A percentile compares a stretch with the other conserved stretches of the same genome.
These are phyloP conservation scores for Eupithecia subumbrata DNA, from an alignment of 2,888 invertebrate genomes.

Conservation along the genomic window DNA sequence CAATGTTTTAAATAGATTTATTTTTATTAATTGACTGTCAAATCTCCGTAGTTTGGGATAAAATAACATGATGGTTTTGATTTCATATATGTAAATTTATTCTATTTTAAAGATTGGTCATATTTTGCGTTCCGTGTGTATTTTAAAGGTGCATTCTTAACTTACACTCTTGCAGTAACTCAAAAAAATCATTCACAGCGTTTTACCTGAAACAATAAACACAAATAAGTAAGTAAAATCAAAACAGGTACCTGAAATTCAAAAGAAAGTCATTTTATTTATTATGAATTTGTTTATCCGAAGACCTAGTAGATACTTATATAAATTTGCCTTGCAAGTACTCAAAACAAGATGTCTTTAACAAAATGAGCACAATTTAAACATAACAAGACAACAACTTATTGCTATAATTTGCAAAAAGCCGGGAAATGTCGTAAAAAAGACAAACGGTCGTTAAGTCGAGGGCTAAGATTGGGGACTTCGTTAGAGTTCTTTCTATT, in stretches of 20 bases:
- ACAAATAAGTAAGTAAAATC: neutral
- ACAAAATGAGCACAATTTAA: neutral
- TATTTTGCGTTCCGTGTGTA: neutral
- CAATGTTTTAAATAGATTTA: neutral
- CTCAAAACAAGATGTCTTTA: conserved; percentile 20
- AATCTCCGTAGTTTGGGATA: neutral
- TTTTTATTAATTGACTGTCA: neutral
- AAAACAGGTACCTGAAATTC: neutral
- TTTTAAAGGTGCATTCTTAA: neutral
- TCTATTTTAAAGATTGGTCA: neutral
- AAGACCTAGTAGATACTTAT: neutral
- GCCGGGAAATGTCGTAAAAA: conserved; percentile 11
- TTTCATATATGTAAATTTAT: neutral
- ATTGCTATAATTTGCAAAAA: conserved; percentile 25
- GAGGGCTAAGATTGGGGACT: neutral
- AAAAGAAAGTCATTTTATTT: neutral
- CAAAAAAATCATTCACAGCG: neutral
- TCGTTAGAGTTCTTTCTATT: neutral
- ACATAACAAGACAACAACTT: conserved; percentile 14
- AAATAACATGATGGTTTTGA: neutral
- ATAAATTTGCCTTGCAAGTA: neutral
- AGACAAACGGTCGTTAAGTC: conserved; percentile 6
- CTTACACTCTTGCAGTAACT: neutral
- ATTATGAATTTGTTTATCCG: neutral
- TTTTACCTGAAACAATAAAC: neutral